Conservation (phyloP, 2,797 vertebrate species). For the Oreochromis mossambicus region DNA sequence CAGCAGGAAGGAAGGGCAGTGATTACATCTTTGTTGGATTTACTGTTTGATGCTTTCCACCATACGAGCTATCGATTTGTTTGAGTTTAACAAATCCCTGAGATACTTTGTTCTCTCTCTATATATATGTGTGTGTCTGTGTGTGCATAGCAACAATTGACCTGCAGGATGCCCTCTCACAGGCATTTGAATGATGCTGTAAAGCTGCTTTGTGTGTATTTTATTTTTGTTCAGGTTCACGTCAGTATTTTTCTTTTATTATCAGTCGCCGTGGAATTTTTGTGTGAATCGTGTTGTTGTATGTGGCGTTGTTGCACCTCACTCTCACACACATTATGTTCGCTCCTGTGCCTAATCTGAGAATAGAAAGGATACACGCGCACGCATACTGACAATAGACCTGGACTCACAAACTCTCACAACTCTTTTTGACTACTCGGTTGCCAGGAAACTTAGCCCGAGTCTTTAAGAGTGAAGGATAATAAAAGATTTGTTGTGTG, state of each 20-base stretch:
- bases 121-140: not conserved
- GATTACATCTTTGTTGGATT: slow-evolving; percentile 21
- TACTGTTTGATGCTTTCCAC: not conserved
- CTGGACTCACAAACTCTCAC: slow-evolving; percentile 53
- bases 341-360: slow-evolving; percentile 57
- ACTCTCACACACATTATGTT: slow-evolving; percentile 44
- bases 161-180: not conserved
- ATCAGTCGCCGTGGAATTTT: slow-evolving; percentile 14
- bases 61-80: slow-evolving; percentile 1
- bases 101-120: not conserved
- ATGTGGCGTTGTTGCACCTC: slow-evolving; percentile 32
- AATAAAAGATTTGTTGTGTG: slow-evolving; percentile 60
- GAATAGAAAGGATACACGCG: slow-evolving; percentile 48
- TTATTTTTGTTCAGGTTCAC: slow-evolving; percentile 4
- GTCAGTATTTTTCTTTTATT: not conserved
- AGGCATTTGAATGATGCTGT: slow-evolving; percentile 30
- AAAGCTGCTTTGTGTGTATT: slow-evolving; percentile 26
- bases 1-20: not conserved
- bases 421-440: slow-evolving; percentile 62
- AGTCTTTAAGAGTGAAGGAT: slow-evolving; percentile 66
- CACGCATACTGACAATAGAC: slow-evolving; percentile 20
- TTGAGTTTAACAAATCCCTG: slow-evolving; percentile 16
- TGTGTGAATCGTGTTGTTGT: slow-evolving; percentile 14
- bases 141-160: not conserved
- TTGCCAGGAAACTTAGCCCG: slow-evolving; percentile 74